These are phyloP conservation scores for Parotocinclus haroldoi DNA, from an alignment of 2,797 vertebrate genomes.

Conservation along the genomic window DNA sequence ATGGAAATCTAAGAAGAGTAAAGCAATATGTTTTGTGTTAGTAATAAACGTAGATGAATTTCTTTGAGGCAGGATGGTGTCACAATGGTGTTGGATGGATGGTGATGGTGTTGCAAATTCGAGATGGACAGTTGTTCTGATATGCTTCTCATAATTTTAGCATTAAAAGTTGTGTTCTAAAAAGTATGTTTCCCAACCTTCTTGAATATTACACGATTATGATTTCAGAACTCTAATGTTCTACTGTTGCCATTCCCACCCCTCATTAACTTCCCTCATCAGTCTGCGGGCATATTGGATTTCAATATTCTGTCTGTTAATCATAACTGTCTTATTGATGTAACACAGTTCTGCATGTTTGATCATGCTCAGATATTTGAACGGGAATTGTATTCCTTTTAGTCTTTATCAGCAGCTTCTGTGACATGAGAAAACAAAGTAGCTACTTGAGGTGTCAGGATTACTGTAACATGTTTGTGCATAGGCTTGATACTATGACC, in stretches of 20 bases:
- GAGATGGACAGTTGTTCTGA: too few relatives aligned
- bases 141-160: too few relatives aligned
- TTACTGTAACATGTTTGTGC: constrained; percentile 15
- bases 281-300: background rate
- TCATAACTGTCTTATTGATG: background rate
- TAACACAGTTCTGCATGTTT: constrained; percentile 7
- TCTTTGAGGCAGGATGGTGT: too few relatives aligned
- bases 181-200: background rate
- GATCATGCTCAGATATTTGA: constrained; percentile 10
- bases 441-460: constrained; percentile 28
- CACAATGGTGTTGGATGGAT: too few relatives aligned
- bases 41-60: too few relatives aligned
- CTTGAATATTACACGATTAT: background rate
- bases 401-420: constrained; percentile 13
- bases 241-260: background rate
- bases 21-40: too few relatives aligned
- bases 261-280: constrained; percentile 6
- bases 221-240: background rate
- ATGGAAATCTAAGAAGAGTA: too few relatives aligned
- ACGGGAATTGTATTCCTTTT: background rate
- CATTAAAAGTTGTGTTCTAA: too few relatives aligned
- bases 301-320: background rate
- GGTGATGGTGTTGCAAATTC: too few relatives aligned
- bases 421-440: constrained; percentile 10
- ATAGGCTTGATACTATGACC: constrained; percentile 8